These are phyloP conservation scores for Furcula furcula DNA, from an alignment of 2,888 invertebrate species.

Conservation along the genomic window DNA sequence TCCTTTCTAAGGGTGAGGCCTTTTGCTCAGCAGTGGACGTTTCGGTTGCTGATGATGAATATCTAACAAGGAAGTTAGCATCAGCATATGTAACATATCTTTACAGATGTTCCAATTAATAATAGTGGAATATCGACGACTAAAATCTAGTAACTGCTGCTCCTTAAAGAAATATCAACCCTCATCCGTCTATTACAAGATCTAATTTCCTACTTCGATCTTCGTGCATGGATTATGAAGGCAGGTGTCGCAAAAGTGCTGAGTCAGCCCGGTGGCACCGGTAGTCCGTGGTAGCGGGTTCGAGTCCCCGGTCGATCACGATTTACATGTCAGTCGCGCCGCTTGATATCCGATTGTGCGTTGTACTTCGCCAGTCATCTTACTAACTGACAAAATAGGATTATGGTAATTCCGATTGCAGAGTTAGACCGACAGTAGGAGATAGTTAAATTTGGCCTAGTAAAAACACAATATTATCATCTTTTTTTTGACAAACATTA, in stretches of 20 bases:
- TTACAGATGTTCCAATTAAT: constrained; percentile 52
- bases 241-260: constrained; percentile 74
- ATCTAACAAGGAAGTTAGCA: neutral
- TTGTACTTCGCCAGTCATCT: constrained; percentile 59
- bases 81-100: constrained; percentile 17
- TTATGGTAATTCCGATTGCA: constrained; percentile 58
- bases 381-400: constrained; percentile 54
- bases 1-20: too few species aligned
- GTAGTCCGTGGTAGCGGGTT: constrained; percentile 76
- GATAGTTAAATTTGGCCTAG: too few species aligned
- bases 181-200: constrained; percentile 5
- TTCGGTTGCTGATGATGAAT: too few species aligned
- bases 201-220: constrained; percentile 5
- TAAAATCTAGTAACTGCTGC: constrained; percentile 28
- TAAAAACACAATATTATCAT: too few species aligned
- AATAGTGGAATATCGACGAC: constrained; percentile 45
- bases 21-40: too few species aligned
- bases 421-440: constrained; percentile 29
- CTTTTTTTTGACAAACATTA: too few species aligned
- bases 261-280: constrained; percentile 77
- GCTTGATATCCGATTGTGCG: constrained; percentile 78
- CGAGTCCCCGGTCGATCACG: constrained; percentile 70
- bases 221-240: constrained; percentile 24
- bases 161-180: constrained; percentile 1
- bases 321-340: constrained; percentile 79